Percentiles rank a stretch among this genome's conserved stretches.
phyloP scores from a whole-genome alignment of 1,140 invertebrate genomes.

The Aphidius gifuensis region DNA sequence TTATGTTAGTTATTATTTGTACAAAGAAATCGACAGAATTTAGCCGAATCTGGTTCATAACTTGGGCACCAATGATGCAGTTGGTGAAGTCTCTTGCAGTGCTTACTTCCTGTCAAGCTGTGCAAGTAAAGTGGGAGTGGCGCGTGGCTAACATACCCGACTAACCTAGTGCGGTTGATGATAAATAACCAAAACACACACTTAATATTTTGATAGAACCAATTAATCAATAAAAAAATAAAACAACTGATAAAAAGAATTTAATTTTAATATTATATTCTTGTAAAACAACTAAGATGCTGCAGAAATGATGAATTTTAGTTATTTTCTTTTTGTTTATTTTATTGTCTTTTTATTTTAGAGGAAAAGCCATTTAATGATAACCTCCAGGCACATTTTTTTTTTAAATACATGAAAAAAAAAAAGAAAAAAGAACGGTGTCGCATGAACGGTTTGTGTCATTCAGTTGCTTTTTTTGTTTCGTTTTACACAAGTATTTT shows the following conservation, averaged over 20 bases:
- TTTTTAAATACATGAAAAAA: no score
- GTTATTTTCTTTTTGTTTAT: no score
- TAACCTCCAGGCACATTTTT: constrained; percentile 12
- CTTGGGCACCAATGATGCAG: constrained; percentile 3
- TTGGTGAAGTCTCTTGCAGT: constrained; percentile 8
- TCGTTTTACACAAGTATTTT: no score
- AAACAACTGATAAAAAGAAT: no score
- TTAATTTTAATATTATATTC: no score
- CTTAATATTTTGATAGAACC: background rate
- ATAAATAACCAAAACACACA: background rate
- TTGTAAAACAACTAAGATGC: no score
- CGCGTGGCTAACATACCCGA: constrained; percentile 6
- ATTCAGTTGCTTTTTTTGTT: constrained; percentile 7
- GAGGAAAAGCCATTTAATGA: constrained; percentile 8
- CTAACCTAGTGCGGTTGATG: background rate
- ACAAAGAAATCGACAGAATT: background rate
- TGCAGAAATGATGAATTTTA: no score
- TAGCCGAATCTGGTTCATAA: background rate
- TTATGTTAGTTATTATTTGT: no score
- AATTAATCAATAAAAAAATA: no score
- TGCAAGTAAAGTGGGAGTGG: background rate
- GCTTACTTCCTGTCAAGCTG: background rate
- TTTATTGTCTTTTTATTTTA: background rate
- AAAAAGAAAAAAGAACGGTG: constrained; percentile 5
- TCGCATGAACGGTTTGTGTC: constrained; percentile 22